Conservation (phyloP, 2,113 vertebrate genomes). For the Callionymus lyra region DNA sequence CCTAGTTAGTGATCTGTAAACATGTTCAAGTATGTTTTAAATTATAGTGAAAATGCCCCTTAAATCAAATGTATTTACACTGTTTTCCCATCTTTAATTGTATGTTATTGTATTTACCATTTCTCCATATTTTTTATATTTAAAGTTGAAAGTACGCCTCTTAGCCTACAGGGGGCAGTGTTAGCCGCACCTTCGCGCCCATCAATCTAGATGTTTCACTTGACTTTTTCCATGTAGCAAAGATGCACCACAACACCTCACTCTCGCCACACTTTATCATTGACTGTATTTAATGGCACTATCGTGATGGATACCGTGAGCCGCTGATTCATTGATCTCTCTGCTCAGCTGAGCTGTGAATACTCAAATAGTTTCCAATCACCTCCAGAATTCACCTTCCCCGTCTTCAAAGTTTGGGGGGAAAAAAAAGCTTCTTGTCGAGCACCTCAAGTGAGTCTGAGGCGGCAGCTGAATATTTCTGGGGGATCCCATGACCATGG, state of each 20-base stretch:
- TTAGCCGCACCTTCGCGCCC: constrained; percentile 36
- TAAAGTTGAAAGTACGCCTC: no score
- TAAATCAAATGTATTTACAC: no score
- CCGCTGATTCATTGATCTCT: constrained; percentile 51
- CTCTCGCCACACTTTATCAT: constrained; percentile 41
- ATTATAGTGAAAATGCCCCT: no score
- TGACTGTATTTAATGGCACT: constrained; percentile 55
- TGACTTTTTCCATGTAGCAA: background rate
- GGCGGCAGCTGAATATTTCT: constrained; percentile 18
- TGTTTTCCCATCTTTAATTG: no score
- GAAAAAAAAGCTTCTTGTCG: no score
- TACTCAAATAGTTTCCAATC: constrained; percentile 54
- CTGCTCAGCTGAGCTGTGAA: constrained; percentile 48
- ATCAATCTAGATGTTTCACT: background rate
- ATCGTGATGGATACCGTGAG: constrained; percentile 49
- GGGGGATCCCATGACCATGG: constrained; percentile 25
- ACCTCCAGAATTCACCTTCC: constrained; percentile 36
- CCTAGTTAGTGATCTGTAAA: no score
- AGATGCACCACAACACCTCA: constrained; percentile 20
- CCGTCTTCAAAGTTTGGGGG: constrained; percentile 24
- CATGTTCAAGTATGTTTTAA: no score
- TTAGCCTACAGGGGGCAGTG: constrained; percentile 51
- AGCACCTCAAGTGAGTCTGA: constrained; percentile 33
- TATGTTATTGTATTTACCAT: no score
- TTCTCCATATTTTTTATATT: background rate